These are phyloP conservation scores for Cyrtodaria siliqua DNA, from an alignment of 2,888 invertebrate species.

Conservation along the genomic window DNA sequence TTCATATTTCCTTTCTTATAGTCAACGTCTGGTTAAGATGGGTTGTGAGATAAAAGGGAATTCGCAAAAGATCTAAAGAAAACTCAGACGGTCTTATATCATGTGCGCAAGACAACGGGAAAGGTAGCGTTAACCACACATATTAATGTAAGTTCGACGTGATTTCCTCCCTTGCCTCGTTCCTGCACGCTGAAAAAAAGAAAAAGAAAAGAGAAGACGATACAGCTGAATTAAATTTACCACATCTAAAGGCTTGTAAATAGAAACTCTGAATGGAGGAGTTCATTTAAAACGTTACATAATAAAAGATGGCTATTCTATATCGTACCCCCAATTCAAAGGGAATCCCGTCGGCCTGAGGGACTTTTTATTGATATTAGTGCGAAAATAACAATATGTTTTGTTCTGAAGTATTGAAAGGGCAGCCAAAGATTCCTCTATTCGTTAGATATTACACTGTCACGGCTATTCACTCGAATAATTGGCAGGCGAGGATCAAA, in stretches of 20 bases:
- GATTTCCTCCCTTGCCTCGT: conserved; percentile 30
- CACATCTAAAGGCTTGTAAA: conserved; percentile 28
- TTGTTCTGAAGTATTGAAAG: conserved; percentile 39
- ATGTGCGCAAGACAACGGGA: neutral
- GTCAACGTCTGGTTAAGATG: conserved; percentile 10
- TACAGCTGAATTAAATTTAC: conserved; percentile 12
- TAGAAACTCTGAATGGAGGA: conserved; percentile 13
- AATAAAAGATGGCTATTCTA: conserved; percentile 17
- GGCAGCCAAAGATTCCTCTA: conserved; percentile 31
- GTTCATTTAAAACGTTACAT: conserved; percentile 32
- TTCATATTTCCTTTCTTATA: conserved; percentile 2
- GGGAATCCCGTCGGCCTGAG: neutral
- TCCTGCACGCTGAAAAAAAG: conserved; percentile 13
- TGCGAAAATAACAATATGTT: conserved; percentile 59
- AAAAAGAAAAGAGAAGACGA: neutral
- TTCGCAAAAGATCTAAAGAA: conserved; percentile 2
- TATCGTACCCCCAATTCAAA: conserved; percentile 9
- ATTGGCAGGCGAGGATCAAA: conserved; percentile 67
- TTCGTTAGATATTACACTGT: conserved; percentile 55
- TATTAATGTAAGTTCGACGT: neutral
- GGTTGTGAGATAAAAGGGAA: conserved; percentile 16
- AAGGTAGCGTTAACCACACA: too few relatives aligned
- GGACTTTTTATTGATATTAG: conserved; percentile 38
- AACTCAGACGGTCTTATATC: conserved; percentile 6
- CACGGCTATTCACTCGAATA: conserved; percentile 59